A percentile compares a stretch with the other conserved stretches of the same genome.
These are phyloP conservation scores for zebrafish (Danio rerio) DNA, from an alignment of 2,113 vertebrate species.

Conservation along the genomic window DNA sequence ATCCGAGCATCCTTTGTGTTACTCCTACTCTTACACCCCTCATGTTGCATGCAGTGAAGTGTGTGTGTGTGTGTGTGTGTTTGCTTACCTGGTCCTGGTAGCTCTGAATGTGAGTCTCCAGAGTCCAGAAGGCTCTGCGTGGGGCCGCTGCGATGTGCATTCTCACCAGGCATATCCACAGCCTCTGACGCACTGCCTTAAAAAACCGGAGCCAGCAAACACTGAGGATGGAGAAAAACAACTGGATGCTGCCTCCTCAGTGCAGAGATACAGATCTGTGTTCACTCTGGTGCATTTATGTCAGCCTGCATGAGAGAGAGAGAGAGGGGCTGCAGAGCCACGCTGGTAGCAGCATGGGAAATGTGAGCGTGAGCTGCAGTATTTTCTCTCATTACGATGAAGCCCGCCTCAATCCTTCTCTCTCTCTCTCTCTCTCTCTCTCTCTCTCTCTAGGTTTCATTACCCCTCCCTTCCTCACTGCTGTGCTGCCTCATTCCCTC, in stretches of 20 bases:
- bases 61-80: slow-evolving; percentile 26
- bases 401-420: slow-evolving; percentile 49
- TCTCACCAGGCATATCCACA: slow-evolving; percentile 79
- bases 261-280: slow-evolving; percentile 40
- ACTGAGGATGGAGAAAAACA: slow-evolving; percentile 31
- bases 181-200: slow-evolving; percentile 70
- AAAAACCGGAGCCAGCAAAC: slow-evolving; percentile 21
- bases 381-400: slow-evolving; percentile 65
- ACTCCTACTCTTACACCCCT: background rate
- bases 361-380: slow-evolving; percentile 74
- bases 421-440: slow-evolving; percentile 28
- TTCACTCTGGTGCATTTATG: slow-evolving; percentile 45
- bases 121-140: slow-evolving; percentile 68
- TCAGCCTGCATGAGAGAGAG: slow-evolving; percentile 36
- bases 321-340: slow-evolving; percentile 42
- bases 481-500: slow-evolving; percentile 19
- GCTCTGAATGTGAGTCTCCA: slow-evolving; percentile 68
- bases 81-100: slow-evolving; percentile 78
- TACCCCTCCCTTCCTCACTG: background rate
- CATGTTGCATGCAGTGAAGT: slow-evolving; percentile 20
- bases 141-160: slow-evolving; percentile 71
- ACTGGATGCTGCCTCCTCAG: slow-evolving; percentile 30
- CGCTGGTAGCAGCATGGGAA: slow-evolving; percentile 54
- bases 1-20: slow-evolving; percentile 2
- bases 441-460: slow-evolving; percentile 31